Percentiles rank a stretch among this genome's conserved stretches.
These are phyloP conservation scores for Sarcophaga bullata DNA, from an alignment of 1,140 invertebrate genomes.

Conservation along the genomic window DNA sequence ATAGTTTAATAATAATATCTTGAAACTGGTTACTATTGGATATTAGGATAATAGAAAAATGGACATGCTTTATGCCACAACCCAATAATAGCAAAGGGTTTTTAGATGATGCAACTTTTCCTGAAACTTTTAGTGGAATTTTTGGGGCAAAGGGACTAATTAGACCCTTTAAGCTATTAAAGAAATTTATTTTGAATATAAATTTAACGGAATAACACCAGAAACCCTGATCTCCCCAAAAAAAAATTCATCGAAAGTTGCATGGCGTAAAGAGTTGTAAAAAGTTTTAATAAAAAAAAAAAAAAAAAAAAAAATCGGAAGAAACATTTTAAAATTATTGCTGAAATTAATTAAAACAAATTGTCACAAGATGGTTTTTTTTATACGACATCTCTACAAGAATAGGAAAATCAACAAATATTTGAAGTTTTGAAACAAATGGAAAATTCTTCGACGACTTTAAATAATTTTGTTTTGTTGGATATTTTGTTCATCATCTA, in stretches of 20 bases:
- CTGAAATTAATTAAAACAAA: slow-evolving; percentile 35
- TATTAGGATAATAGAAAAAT: too few species aligned
- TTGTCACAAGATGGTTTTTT: slow-evolving; percentile 35
- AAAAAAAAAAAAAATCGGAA: background rate
- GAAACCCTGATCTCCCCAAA: background rate
- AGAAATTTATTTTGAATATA: background rate
- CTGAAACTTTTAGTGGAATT: too few species aligned
- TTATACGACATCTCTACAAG: background rate
- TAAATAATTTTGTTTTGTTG: too few species aligned
- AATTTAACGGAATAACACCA: background rate
- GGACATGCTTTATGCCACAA: too few species aligned
- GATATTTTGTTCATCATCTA: too few species aligned
- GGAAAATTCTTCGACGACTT: too few species aligned
- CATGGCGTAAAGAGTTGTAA: background rate
- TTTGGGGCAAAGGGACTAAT: too few species aligned
- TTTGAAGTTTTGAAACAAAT: too few species aligned
- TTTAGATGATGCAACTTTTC: too few species aligned
- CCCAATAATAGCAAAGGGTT: too few species aligned
- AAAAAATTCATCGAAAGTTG: background rate
- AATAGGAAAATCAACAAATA: background rate
- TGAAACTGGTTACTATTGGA: too few species aligned
- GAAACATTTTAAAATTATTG: slow-evolving; percentile 28
- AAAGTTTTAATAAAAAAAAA: slow-evolving; percentile 10
- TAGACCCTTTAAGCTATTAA: background rate
- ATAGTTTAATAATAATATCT: too few species aligned